Evolutionary conservation across 2,113 vertebrate genomes (phyloP).

Genomic region (Callospermophilus lateralis): DNA sequence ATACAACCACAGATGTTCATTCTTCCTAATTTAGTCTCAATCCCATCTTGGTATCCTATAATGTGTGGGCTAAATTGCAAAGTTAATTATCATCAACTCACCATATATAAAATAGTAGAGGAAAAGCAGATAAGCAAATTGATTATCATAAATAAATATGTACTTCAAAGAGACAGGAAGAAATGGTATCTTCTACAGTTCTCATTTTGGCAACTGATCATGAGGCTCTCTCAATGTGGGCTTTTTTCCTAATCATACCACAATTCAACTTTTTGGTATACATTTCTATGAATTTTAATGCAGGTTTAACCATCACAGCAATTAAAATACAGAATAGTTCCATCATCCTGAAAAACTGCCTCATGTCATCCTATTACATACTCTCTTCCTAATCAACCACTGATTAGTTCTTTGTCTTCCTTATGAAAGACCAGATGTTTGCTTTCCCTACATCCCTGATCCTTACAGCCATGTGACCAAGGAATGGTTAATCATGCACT

Average conservation of each 20-base stretch:
- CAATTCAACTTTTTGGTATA: neutral
- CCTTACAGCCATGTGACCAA: neutral
- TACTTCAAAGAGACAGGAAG: neutral
- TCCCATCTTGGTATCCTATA: neutral
- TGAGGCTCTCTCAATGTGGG: neutral
- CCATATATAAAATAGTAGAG: slow-evolving; percentile 26
- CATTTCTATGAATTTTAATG: neutral
- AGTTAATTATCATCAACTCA: neutral
- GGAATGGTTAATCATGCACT: neutral
- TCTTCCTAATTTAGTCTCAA: neutral
- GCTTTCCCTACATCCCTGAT: neutral
- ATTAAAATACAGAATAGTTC: neutral
- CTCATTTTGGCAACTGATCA: slow-evolving; percentile 5
- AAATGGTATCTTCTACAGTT: neutral
- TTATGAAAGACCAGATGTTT: neutral
- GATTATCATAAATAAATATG: slow-evolving; percentile 20
- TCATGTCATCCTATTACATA: neutral
- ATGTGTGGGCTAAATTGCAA: neutral
- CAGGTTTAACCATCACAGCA: neutral
- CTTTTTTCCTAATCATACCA: neutral
- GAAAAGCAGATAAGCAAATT: neutral
- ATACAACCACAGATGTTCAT: neutral
- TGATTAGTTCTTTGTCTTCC: neutral
- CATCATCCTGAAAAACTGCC: neutral
- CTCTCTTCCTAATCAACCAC: neutral